Percentiles rank a stretch among this genome's conserved stretches.
phyloP scores from a whole-genome alignment of 2,113 vertebrate species.

The Oreochromis tanganicae region DNA sequence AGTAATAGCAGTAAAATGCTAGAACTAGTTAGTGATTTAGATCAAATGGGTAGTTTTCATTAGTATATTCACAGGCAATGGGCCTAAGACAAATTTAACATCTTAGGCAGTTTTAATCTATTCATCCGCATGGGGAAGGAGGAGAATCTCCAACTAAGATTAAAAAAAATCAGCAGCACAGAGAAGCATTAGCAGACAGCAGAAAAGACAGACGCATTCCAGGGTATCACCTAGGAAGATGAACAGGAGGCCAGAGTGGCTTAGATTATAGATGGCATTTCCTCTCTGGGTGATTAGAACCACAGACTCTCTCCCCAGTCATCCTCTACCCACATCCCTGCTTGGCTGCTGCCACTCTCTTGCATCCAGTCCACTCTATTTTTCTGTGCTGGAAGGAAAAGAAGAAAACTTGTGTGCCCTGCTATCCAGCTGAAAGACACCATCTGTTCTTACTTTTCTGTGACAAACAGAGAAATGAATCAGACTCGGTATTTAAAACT shows the following conservation, averaged over 20 bases:
- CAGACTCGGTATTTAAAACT: neutral
- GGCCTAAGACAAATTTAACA: neutral
- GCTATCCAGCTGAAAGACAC: constrained; percentile 22
- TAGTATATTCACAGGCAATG: neutral
- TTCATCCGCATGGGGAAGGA: neutral
- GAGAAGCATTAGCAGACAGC: neutral
- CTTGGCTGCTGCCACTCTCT: constrained; percentile 7
- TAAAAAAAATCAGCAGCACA: neutral
- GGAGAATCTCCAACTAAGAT: neutral
- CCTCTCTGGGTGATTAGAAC: constrained; percentile 15
- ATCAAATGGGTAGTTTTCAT: neutral
- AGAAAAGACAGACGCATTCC: neutral
- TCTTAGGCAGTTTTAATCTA: neutral
- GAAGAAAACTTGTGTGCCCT: neutral
- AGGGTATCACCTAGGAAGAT: constrained; percentile 15
- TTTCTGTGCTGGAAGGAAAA: neutral
- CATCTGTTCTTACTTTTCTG: constrained; percentile 37
- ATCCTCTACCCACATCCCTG: neutral
- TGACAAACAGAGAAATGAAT: constrained; percentile 17
- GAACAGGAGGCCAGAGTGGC: constrained; percentile 12
- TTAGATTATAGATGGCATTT: constrained; percentile 14
- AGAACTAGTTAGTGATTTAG: neutral
- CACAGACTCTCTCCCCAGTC: neutral
- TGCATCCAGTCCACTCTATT: constrained; percentile 10
- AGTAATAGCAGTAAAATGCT: neutral